Evolutionary conservation across 2,888 invertebrate genomes (phyloP).

Genomic region (Eurytoma californica): DNA sequence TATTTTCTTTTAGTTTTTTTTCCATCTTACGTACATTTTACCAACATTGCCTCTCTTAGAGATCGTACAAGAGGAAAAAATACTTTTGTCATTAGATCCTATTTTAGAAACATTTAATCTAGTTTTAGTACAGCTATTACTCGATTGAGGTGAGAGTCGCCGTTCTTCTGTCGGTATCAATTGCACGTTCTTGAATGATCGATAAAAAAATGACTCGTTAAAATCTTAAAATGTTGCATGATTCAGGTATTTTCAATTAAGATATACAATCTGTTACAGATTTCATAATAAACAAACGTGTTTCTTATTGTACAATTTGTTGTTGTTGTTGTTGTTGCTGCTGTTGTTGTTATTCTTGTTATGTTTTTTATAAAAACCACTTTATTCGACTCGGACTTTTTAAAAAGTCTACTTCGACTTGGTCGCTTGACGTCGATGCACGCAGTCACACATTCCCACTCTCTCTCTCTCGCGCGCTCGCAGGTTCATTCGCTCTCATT

Average conservation of each 20-base stretch:
- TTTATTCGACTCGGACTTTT: too few species aligned
- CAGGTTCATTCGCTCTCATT: neutral
- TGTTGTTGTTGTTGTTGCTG: too few species aligned
- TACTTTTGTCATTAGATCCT: conserved; percentile 2
- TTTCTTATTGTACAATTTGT: too few species aligned
- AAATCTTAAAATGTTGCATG: too few species aligned
- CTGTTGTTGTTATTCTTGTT: too few species aligned
- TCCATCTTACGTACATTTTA: conserved; percentile 22
- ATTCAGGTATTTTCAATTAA: too few species aligned
- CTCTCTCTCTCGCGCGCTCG: neutral
- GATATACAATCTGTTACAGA: too few species aligned
- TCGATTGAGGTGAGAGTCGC: conserved; percentile 21
- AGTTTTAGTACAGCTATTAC: conserved; percentile 11
- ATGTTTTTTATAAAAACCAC: too few species aligned
- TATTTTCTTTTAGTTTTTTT: conserved; percentile 25
- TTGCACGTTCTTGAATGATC: conserved; percentile 27
- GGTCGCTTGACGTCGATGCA: too few species aligned
- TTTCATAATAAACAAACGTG: too few species aligned
- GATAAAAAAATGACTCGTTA: neutral
- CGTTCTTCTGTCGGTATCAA: conserved; percentile 4
- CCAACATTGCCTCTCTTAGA: conserved; percentile 15
- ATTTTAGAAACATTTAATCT: conserved; percentile 38
- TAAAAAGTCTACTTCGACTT: too few species aligned
- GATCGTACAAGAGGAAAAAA: conserved; percentile 22
- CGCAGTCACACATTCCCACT: too few species aligned